phyloP scores from a whole-genome alignment of 1,140 invertebrate species.

The Temnothorax nylanderi region DNA sequence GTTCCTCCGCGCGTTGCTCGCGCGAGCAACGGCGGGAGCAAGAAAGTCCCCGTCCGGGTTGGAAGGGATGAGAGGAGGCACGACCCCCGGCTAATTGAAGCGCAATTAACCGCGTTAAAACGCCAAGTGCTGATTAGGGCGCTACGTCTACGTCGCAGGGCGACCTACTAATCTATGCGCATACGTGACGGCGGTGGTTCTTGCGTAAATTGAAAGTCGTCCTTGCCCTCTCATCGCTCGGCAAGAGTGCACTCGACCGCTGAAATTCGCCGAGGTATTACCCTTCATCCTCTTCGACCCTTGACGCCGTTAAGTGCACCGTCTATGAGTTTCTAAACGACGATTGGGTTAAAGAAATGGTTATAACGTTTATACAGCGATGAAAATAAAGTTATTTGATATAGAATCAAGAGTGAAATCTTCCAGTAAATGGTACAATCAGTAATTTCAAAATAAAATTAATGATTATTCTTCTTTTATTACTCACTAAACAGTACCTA shows the following conservation, averaged over 20 bases:
- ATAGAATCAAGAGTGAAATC: background rate
- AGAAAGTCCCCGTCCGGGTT: conserved; percentile 48
- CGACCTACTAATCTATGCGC: conserved; percentile 72
- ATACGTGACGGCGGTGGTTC: conserved; percentile 50
- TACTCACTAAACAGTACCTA: background rate
- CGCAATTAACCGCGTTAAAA: conserved; percentile 79
- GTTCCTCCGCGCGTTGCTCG: conserved; percentile 53
- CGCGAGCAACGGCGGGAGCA: conserved; percentile 34
- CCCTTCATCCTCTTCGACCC: conserved; percentile 50
- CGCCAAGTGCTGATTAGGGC: conserved; percentile 71
- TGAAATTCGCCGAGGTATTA: conserved; percentile 56
- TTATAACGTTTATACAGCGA: background rate
- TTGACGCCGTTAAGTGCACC: conserved; percentile 18
- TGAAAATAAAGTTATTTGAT: background rate
- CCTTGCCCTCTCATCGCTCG: conserved; percentile 53
- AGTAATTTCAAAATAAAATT: background rate
- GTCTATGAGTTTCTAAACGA: conserved; percentile 50
- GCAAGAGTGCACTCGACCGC: conserved; percentile 51
- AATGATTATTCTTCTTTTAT: background rate
- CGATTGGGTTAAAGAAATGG: conserved; percentile 19
- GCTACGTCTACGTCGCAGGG: conserved; percentile 21
- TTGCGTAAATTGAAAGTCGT: conserved; percentile 59
- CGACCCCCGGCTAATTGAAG: conserved; percentile 74
- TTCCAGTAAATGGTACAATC: background rate
- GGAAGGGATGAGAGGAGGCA: background rate